Evolutionary conservation across 2,888 invertebrate genomes (phyloP), one percentile per base, ranked within the genome.

Genomic region (Polydrusus tereticollis): DNA sequence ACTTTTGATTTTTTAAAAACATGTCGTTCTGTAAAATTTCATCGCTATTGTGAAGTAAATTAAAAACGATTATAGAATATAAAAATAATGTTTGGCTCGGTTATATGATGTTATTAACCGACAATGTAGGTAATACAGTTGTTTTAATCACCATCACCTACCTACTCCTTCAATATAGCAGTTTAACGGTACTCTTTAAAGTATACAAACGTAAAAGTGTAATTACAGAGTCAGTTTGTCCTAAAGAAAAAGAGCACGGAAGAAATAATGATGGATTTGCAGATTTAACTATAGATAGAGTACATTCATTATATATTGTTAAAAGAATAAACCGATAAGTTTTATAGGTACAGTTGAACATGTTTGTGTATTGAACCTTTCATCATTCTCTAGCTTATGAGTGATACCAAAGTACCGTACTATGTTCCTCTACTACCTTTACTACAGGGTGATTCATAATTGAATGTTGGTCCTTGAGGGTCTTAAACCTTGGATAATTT

Each of bases 131-230:
- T n/a, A 68, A 59, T 68, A 68, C 68, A 20, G 59, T 59, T 68
- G 65, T 68, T 63, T 63, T 50, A 68, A 68, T 50, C 33, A 47
- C 58, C 68, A 50, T n/a, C n/a, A n/a, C n/a, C n/a, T n/a, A n/a
- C 68, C 68, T 68, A 68, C 60, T 68, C 59, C 58, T 58, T 36
- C 47, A 47, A 59, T 59, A 38, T 21, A 58, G 45, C 23, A 50
- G 38, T 68, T 59, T 60, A 68, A 68, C 68, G 68, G 68, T 68
- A 68, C 36, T 26, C 20, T 57, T 50, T 50, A 45, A n/a, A 50
- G n/a, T 36, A 47, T 18, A 63, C 36, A 47, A 36, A 50, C 18
- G 23, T 16, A 47, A 20, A 68, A 50, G 50, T 68, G 50, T 68
- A 60, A 68, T 68, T 68, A 60, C 14, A 33, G 29, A 58, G 45